Evolutionary conservation across 2,797 vertebrate species (phyloP), one percentile per base, ranked within the genome.

Genomic region (Antrozous pallidus): DNA sequence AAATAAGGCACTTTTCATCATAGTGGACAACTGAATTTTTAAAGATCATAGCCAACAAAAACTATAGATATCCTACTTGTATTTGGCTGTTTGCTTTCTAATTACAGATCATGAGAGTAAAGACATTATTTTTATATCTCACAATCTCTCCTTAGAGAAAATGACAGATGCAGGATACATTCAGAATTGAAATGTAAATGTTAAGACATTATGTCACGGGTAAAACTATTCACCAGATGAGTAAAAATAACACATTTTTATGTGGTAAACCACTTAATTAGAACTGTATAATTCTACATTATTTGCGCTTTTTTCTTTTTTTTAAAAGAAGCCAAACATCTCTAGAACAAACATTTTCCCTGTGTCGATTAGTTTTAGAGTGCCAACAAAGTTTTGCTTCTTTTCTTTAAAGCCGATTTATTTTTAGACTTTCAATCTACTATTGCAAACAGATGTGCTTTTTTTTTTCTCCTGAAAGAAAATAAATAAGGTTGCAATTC

Each of bases 361-460:
- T 95, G 80, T 67, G 94, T 94, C 51, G 0, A 97, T 87, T 79
- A 51, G 33, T 86, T 95, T 88, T 90, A 87, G 36, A 96, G 54
- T 78, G 88, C 61, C 91, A 95, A 67, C 8, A 88, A 17, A 26
- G 26, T 56, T 97, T 94, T 94, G 85, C 96, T 95, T 89, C 88
- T 92, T 95, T 97, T 93, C 90, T 94, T 94, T 97, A 94, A 93
- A 97, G 31, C 33, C 4, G 92, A 88, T 71, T 97, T 97, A 94
- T 96, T 98, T 98, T 97, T 95, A 98, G 95, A 73, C 14, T 97
- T 96, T 96, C 96, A 97, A 96, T 90, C 69, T 83, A 86, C 86
- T 89, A 97, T 96, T 98, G 94, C 94, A 97, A 98, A 96, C 97
- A 98, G 97, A 98, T 97, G 96, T 88, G 95, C 67, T 94, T 78